Base-by-base conservation (phyloP, 2,888 invertebrate species). In the Amphipoea oculea region DNA sequence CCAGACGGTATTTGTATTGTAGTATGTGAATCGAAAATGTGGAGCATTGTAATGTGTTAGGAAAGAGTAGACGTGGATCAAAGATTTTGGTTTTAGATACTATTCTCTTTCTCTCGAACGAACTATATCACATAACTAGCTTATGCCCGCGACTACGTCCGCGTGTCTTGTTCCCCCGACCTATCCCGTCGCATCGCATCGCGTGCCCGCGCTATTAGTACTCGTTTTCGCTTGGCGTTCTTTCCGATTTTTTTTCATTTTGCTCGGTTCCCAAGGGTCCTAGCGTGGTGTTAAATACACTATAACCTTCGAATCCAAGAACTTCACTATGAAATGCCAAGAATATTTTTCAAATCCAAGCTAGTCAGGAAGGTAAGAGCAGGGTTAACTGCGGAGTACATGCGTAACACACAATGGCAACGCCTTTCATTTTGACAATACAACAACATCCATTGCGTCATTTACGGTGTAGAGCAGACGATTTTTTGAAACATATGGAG, bases 1-100 rank as follows among this genome's bases (percentile, higher is more conserved):
- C 17, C 72, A 79, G 82, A 65, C 57, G 74, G 23, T 65, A 54
- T 36, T 73, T 81, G 62, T 51, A 54, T 40, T 76, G 54, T n/a
- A 12, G 29, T 36, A 65, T 40, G 42, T 62, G 36, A 23, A 62
- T 54, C 29, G 23, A 67, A 54, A 12, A 60, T 72, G 5, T 57
- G 14, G 29, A 66, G 14, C 17, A 17, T 42, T 51, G 5, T 14
- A 66, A 23, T 48, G 73, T 29, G 5, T 65, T 57, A 14, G 0
- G 20, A 45, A 69, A 4, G 6, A 5, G n/a, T 42, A 29, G 1
- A 42, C 36, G 36, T 36, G 36, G 36, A 3, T 36, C 3, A 36
- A 36, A 36, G 36, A 36, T 36, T 48, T 14, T 4, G 42, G 42
- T 45, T n/a, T n/a, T n/a, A 14, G n/a, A n/a, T 9, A n/a, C 20